Evolutionary conservation across 1,140 invertebrate genomes (phyloP).

Genomic region (Camponotus floridanus): DNA sequence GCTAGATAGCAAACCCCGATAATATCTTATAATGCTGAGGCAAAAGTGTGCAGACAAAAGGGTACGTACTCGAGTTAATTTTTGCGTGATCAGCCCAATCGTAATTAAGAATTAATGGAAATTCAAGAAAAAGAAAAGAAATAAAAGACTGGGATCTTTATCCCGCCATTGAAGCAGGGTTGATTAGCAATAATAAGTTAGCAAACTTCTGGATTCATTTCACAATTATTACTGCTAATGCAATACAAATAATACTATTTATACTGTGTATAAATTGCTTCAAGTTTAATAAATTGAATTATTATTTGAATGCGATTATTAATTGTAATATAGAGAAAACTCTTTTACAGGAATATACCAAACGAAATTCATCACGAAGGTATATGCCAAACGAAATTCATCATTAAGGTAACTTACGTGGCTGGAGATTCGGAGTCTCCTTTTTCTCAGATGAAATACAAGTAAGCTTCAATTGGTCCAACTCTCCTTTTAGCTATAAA

Average conservation of each 20-base stretch:
- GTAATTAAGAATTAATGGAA: slow-evolving; percentile 60
- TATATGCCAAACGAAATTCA: too few relatives aligned
- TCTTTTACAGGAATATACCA: neutral
- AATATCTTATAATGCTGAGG: slow-evolving; percentile 72
- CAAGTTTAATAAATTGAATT: slow-evolving; percentile 5
- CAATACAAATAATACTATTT: neutral
- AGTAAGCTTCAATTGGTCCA: slow-evolving; percentile 76
- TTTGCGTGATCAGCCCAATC: slow-evolving; percentile 22
- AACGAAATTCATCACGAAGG: slow-evolving; percentile 28
- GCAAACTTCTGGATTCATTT: slow-evolving; percentile 6
- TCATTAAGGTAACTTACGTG: slow-evolving; percentile 79
- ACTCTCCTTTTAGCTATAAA: slow-evolving; percentile 79
- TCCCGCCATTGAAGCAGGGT: slow-evolving; percentile 32
- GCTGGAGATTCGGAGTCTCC: neutral
- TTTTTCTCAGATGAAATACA: slow-evolving; percentile 69
- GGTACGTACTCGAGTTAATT: slow-evolving; percentile 49
- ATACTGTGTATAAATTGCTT: slow-evolving; percentile 6
- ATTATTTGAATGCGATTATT: slow-evolving; percentile 11
- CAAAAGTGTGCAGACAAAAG: slow-evolving; percentile 43
- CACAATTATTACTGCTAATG: neutral
- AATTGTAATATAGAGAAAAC: neutral
- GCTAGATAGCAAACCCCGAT: slow-evolving; percentile 79
- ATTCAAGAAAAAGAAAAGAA: neutral
- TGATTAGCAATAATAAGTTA: slow-evolving; percentile 46
- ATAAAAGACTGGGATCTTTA: slow-evolving; percentile 12